phyloP scores from a whole-genome alignment of 2,888 invertebrate genomes.

The Eupithecia insigniata region DNA sequence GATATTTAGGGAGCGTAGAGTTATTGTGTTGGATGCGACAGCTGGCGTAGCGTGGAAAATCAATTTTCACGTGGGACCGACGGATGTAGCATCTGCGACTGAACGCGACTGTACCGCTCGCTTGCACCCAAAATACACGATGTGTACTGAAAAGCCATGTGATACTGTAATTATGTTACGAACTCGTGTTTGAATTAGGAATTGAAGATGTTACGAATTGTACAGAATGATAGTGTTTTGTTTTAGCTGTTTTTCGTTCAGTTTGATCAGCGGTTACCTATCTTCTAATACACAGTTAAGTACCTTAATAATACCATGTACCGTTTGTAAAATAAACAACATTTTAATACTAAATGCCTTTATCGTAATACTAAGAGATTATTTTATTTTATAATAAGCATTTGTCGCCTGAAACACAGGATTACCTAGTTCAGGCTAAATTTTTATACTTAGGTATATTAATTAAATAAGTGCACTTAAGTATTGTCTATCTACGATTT shows the following conservation, averaged over 20 bases:
- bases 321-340: too few relatives aligned
- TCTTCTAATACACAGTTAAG: too few relatives aligned
- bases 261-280: neutral
- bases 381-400: too few relatives aligned
- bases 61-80: constrained; percentile 82
- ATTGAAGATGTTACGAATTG: neutral
- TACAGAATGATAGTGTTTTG: neutral
- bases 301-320: too few relatives aligned
- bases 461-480: too few relatives aligned
- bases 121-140: constrained; percentile 73
- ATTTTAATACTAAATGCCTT: too few relatives aligned
- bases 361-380: too few relatives aligned
- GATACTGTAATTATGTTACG: constrained; percentile 1
- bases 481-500: too few relatives aligned
- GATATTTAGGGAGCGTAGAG: constrained; percentile 40
- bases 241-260: neutral
- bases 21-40: constrained; percentile 76
- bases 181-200: constrained; percentile 9
- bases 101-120: constrained; percentile 67
- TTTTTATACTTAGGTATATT: too few relatives aligned
- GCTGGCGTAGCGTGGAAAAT: constrained; percentile 84
- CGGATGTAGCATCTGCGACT: constrained; percentile 79
- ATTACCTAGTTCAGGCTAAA: too few relatives aligned
- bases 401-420: too few relatives aligned
- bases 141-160: constrained; percentile 59